A percentile compares a stretch with the other conserved stretches of the same genome.
phyloP scores from a whole-genome alignment of 2,888 invertebrate genomes.

The Archips xylosteana region DNA sequence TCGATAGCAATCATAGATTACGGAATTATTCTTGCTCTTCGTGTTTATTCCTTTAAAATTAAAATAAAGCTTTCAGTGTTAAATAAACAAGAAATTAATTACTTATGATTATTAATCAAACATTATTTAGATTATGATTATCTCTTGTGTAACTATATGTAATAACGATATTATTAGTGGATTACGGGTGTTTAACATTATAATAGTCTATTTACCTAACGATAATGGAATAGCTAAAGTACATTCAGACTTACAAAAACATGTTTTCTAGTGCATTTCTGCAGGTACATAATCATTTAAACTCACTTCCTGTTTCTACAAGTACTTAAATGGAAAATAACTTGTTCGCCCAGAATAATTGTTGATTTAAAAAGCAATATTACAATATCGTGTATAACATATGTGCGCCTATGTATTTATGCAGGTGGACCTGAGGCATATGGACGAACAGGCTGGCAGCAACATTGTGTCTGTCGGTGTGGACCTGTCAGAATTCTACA shows the following conservation, averaged over 20 bases:
- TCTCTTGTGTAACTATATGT: not conserved
- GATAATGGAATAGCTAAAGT: not conserved
- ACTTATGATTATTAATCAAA: slow-evolving; percentile 4
- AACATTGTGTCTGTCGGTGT: slow-evolving; percentile 97
- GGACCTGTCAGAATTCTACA: slow-evolving; percentile 98
- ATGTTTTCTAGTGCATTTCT: not conserved
- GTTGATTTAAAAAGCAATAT: not conserved
- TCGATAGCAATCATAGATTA: not conserved
- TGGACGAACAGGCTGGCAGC: slow-evolving; percentile 96
- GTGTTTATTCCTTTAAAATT: slow-evolving; percentile 33
- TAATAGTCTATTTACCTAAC: not conserved
- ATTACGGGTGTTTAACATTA: not conserved
- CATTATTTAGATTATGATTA: not conserved
- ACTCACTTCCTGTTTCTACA: not conserved
- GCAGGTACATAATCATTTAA: not conserved
- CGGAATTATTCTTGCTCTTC: slow-evolving; percentile 51
- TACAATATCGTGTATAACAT: not conserved
- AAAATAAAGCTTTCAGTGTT: slow-evolving; percentile 37
- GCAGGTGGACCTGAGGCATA: slow-evolving; percentile 96
- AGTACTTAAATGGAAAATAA: not conserved
- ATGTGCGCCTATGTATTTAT: slow-evolving; percentile 51
- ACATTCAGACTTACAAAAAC: not conserved
- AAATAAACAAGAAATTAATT: slow-evolving; percentile 21
- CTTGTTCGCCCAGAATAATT: not conserved
- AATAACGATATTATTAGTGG: not conserved